These are phyloP conservation scores for Brachypodius melanocephalos DNA, from an alignment of 2,113 vertebrate species.

Conservation along the genomic window DNA sequence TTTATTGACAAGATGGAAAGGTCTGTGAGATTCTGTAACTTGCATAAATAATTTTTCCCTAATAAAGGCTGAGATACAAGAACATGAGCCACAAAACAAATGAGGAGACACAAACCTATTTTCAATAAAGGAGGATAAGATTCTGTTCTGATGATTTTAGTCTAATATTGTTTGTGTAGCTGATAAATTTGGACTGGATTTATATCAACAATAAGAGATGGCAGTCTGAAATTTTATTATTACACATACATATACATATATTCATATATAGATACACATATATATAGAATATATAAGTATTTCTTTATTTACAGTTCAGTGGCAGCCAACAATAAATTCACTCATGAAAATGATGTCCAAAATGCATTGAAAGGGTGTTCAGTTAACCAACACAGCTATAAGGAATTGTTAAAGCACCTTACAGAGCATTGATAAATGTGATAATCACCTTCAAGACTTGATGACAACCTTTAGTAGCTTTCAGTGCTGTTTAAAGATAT, in stretches of 20 bases:
- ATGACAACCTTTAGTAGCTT: not conserved
- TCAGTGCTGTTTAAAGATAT: slow-evolving; percentile 38
- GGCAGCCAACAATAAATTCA: not conserved
- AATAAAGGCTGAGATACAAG: not conserved
- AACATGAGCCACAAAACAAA: not conserved
- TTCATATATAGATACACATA: too few relatives aligned
- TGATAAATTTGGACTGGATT: not conserved
- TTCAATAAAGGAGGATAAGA: not conserved
- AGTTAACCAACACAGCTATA: not conserved
- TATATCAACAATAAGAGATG: not conserved
- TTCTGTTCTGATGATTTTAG: not conserved
- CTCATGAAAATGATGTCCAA: not conserved
- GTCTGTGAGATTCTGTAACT: not conserved
- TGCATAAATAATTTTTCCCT: not conserved
- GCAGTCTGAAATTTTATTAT: not conserved
- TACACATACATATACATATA: not conserved
- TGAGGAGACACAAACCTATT: not conserved
- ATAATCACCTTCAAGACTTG: not conserved
- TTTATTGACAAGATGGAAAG: not conserved
- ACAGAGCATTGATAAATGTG: not conserved
- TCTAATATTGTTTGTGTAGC: not conserved
- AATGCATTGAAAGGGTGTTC: not conserved
- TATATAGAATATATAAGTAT: not conserved
- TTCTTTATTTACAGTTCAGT: not conserved
- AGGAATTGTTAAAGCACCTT: slow-evolving; percentile 33